Conservation (phyloP, 2,888 invertebrate species). For the Ferdinandea cuprea region DNA sequence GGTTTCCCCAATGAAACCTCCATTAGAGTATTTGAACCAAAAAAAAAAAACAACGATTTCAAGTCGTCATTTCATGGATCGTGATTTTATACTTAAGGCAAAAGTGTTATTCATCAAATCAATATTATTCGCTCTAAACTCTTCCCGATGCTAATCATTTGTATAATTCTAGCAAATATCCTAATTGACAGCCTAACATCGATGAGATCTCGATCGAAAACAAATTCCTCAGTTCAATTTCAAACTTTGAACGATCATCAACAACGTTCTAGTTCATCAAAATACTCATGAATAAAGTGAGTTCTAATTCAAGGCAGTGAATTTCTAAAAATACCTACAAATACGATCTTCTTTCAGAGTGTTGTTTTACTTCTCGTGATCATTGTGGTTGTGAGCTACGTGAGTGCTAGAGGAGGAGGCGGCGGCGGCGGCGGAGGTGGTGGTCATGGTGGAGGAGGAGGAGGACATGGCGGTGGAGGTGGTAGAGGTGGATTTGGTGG, state of each 20-base stretch:
- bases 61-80: slow-evolving; percentile 28
- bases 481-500: slow-evolving; percentile 37
- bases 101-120: slow-evolving; percentile 18
- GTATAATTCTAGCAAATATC: slow-evolving; percentile 38
- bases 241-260: slow-evolving; percentile 2
- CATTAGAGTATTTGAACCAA: no score
- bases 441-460: slow-evolving; percentile 34
- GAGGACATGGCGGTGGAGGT: slow-evolving; percentile 69
- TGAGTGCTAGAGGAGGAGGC: slow-evolving; percentile 40
- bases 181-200: slow-evolving; percentile 36
- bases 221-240: slow-evolving; percentile 31
- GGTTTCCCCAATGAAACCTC: no score
- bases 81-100: slow-evolving; percentile 35
- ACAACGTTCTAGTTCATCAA: neutral
- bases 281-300: slow-evolving; percentile 48
- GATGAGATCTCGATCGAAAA: slow-evolving; percentile 9
- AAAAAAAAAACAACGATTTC: no score
- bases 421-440: slow-evolving; percentile 38
- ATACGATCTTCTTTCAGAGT: slow-evolving; percentile 15
- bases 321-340: neutral
- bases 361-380: slow-evolving; percentile 14
- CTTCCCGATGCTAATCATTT: slow-evolving; percentile 42
- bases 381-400: slow-evolving; percentile 27
- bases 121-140: slow-evolving; percentile 18
- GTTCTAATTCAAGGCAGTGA: neutral